Base-by-base conservation (phyloP, 2,797 vertebrate species). In the Agapornis canus region DNA sequence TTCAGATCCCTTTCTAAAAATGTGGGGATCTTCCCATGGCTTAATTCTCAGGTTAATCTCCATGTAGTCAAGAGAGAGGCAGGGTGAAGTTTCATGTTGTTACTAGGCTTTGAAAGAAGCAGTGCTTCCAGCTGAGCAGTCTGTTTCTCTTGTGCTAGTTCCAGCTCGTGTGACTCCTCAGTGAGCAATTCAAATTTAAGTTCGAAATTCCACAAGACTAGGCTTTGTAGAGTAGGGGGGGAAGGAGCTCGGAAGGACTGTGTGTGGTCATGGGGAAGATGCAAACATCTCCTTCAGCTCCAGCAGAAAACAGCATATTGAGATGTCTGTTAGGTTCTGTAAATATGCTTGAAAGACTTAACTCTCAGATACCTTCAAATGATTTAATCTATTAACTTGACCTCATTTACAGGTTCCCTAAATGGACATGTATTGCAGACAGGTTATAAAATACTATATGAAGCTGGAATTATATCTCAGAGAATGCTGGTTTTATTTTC, bases 221-320 rank as follows among this genome's bases (percentile, higher is more conserved):
- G 37, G 26, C 23, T 13, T 71, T 71, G 57, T 35, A 10, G 17
- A 6, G 18, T 3, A 13, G 11, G 3, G 22, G 13, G 37, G 2
- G 21, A 63, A 26, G 47, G 43, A 42, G 75, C 91, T 78, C 27
- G 63, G 64, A 25, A 60, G 40, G 40, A 13, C 66, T 66, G 68
- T 56, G 65, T 70, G 80, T 88, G 68, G 81, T 56, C 89, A 18
- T 0, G 4, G 64, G 60, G 40, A 92, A 63, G 51, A 32, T 25
- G n/a, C 59, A 61, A 54, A 49, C 29, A 5, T n/a, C 13, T 63
- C 40, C 64, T 72, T 79, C 32, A 35, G 31, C 42, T 73, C 51
- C 43, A 35, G 0, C 23, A 3, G 29, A 16, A 37, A 77, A 43
- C 1, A 11, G 22, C 54, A 10, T 0, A 0, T 16, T 45, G 40